Conservation (phyloP, 2,113 vertebrate species). For the Myotis yumanensis region DNA sequence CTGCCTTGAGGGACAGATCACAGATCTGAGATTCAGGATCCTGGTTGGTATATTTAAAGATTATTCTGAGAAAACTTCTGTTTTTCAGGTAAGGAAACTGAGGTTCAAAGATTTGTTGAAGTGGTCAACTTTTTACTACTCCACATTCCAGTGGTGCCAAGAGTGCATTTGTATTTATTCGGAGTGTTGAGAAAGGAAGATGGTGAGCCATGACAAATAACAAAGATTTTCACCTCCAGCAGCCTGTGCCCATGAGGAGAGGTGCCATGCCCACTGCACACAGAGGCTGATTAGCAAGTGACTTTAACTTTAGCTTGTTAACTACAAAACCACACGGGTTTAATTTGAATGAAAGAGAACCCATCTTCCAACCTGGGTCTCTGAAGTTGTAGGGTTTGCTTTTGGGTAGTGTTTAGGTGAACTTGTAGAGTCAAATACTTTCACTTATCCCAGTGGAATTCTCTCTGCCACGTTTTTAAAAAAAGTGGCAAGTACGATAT, state of each 20-base stretch:
- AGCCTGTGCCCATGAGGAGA: accelerated
- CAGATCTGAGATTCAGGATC: not conserved
- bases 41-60: conserved; percentile 1
- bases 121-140: not conserved
- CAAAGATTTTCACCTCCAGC: not conserved
- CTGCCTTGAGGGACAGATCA: not conserved
- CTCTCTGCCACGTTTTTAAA: conserved; percentile 49
- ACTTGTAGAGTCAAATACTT: conserved; percentile 28
- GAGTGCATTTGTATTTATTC: not conserved
- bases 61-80: not conserved
- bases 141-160: not conserved
- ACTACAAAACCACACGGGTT: not conserved
- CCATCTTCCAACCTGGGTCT: not conserved
- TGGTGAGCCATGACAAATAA: not conserved
- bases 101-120: conserved; percentile 2
- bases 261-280: not conserved
- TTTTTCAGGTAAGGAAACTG: conserved; percentile 27
- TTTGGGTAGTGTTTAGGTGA: not conserved
- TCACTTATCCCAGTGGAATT: conserved; percentile 35
- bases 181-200: not conserved
- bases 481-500: conserved; percentile 56
- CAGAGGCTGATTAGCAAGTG: not conserved
- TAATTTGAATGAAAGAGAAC: not conserved
- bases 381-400: not conserved
- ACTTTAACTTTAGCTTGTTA: not conserved